Percentiles rank a stretch among this genome's conserved stretches.
phyloP scores from a whole-genome alignment of 2,113 vertebrate genomes.

The Lampris megalopsis region DNA sequence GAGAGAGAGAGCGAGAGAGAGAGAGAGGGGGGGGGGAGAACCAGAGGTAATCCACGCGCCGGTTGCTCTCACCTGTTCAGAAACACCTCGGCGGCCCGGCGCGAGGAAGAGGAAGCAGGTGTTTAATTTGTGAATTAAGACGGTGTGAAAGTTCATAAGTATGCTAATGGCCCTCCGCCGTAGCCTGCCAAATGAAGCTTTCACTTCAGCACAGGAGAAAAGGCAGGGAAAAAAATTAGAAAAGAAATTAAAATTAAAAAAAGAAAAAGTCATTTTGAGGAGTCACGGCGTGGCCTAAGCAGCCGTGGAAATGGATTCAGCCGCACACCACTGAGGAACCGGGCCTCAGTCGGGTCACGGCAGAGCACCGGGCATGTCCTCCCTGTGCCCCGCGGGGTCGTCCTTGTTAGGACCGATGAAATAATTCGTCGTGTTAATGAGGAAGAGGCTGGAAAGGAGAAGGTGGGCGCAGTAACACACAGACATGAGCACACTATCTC shows the following conservation, averaged over 20 bases:
- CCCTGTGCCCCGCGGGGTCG: background rate
- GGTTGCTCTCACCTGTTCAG: constrained; percentile 53
- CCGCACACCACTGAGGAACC: background rate
- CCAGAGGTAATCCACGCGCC: background rate
- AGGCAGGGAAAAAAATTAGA: too few relatives aligned
- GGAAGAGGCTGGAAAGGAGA: background rate
- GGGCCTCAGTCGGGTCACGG: constrained; percentile 16
- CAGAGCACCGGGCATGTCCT: constrained; percentile 15
- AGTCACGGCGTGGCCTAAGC: constrained; percentile 27
- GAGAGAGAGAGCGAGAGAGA: too few relatives aligned
- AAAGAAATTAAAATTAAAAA: constrained; percentile 41
- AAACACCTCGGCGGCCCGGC: constrained; percentile 62
- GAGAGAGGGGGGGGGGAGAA: too few relatives aligned
- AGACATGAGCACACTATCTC: background rate
- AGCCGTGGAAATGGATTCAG: constrained; percentile 30
- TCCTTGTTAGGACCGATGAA: constrained; percentile 7
- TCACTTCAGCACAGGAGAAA: constrained; percentile 52
- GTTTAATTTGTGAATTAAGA: constrained; percentile 82
- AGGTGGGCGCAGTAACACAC: constrained; percentile 2
- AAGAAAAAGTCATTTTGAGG: constrained; percentile 40
- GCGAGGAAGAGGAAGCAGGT: constrained; percentile 65
- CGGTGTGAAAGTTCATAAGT: constrained; percentile 79
- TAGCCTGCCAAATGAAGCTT: constrained; percentile 59
- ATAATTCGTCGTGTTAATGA: background rate
- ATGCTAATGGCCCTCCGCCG: constrained; percentile 70